Base-by-base conservation (phyloP, 1,140 invertebrate species). In the Drosophila lowei region DNA sequence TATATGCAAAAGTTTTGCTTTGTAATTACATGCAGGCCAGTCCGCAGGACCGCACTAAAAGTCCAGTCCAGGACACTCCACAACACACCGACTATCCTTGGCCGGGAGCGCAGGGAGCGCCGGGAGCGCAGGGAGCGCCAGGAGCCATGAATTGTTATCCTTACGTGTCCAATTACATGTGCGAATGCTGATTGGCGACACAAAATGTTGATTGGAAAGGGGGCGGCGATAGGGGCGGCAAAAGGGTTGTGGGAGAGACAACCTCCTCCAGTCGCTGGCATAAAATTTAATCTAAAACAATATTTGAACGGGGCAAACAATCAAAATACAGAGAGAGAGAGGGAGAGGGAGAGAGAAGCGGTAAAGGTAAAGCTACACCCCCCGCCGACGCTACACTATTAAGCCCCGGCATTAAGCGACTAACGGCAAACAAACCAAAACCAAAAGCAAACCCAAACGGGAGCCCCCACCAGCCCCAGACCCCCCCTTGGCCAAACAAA, bases 1-100 rank as follows among this genome's bases (percentile, higher is more conserved):
- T 77, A 85, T 86, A 81, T 75, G 81, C 64, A 59, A 75, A 86
- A 81, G 77, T 86, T 86, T 81, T 81, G 77, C 73, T 77, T 88
- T 86, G 81, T 88, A 86, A 86, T 86, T 86, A 88, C 81, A 86
- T 86, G 77, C 81, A 70, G 57, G 42, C 72, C 30, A 34, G 30
- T 34, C 30, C 30, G 30, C 30, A 34, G 30, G 30, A 34, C 30
- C 30, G 30, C 30, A 50, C 58, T 62, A 28, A 62, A 50, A 56
- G 43, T 28, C n/a, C 15, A 42, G 54, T n/a, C n/a, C n/a, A n/a
- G 52, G 28, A 52, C 38, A 68, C 23, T 6, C 28, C 13, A 23
- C 6, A 5, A 3, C 34, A 13, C 8, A 25, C 23, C 1, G 18
- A 18, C 18, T 2, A 18, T 18, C 18, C 18, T 18, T 18, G 18